phyloP scores from a whole-genome alignment of 2,113 vertebrate genomes.

The Hemiprocne comata region DNA sequence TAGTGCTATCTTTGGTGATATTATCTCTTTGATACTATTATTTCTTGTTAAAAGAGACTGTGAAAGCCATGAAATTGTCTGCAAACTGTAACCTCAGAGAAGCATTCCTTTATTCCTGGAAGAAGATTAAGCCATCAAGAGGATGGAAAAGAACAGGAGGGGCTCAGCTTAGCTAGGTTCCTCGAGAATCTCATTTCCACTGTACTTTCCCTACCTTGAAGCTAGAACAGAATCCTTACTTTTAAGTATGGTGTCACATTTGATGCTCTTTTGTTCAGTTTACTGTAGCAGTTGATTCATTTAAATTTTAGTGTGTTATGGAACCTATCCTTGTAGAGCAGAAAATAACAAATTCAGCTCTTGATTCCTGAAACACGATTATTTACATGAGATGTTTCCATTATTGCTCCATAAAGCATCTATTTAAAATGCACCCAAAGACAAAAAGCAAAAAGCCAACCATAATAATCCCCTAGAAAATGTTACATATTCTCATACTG shows the following conservation, averaged over 20 bases:
- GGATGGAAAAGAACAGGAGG: background rate
- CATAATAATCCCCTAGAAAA: background rate
- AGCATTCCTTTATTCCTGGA: background rate
- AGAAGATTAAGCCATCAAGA: background rate
- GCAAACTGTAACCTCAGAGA: background rate
- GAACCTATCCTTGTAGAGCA: background rate
- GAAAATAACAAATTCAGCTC: background rate
- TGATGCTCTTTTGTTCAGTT: background rate
- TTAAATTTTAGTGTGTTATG: background rate
- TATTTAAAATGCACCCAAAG: background rate
- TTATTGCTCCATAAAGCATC: conserved; percentile 42
- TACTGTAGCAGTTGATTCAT: background rate
- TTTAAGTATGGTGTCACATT: background rate
- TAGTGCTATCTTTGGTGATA: background rate
- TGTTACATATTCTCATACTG: background rate
- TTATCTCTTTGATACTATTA: background rate
- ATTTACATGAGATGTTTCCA: conserved; percentile 23
- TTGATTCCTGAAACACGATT: conserved; percentile 22
- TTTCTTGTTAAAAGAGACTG: background rate
- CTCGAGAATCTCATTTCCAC: background rate
- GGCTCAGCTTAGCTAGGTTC: background rate
- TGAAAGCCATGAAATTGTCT: background rate
- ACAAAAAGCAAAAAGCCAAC: background rate
- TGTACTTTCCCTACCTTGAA: background rate
- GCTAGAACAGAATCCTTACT: background rate